Evolutionary conservation across 2,797 vertebrate genomes (phyloP), one percentile per base, ranked within the genome.

Genomic region (Sebastes steindachneri): DNA sequence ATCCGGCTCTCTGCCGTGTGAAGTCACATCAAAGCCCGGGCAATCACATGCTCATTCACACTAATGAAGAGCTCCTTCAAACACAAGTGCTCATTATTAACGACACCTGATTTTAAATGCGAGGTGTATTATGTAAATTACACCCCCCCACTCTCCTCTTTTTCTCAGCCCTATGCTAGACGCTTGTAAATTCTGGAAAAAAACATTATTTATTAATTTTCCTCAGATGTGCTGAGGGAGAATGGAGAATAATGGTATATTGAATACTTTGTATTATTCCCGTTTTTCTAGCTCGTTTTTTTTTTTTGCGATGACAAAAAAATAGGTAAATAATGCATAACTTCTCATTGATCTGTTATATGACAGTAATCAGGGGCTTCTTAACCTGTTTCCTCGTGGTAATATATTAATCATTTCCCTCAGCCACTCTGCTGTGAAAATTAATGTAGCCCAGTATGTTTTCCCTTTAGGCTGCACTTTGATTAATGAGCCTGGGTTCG

Each of bases 11-110:
- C 35, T 89, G 86, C 79, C 60, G 89, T 95, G 93, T 95, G 93
- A 97, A 96, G 94, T 95, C 87, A 94, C 93, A 95, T 96, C 93
- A 95, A 94, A 96, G 94, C 93, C 87, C 3, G 68, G 83, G 86
- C 94, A 93, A 92, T 90, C 87, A 88, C 87, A 85, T 75, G 87
- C 68, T 92, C 86, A 87, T 92, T 93, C 89, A 79, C 72, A 71
- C 78, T 94, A 95, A 95, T 85, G 78, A 85, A 95, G 77, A 21
- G 84, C 91, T 79, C 92, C 93, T 92, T 94, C 88, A 89, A 92
- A 95, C 92, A 93, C 90, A 86, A 89, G 88, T 54, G 84, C 92
- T 95, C 90, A 90, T 95, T 95, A 95, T 93, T 92, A 93, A 88
- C 87, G 76, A 94, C 93, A 93, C 91, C 93, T 92, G 86, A 93